Evolutionary conservation across 2,888 invertebrate genomes (phyloP), one percentile per base, ranked within the genome.

Genomic region (Camptogramma bilineatum): DNA sequence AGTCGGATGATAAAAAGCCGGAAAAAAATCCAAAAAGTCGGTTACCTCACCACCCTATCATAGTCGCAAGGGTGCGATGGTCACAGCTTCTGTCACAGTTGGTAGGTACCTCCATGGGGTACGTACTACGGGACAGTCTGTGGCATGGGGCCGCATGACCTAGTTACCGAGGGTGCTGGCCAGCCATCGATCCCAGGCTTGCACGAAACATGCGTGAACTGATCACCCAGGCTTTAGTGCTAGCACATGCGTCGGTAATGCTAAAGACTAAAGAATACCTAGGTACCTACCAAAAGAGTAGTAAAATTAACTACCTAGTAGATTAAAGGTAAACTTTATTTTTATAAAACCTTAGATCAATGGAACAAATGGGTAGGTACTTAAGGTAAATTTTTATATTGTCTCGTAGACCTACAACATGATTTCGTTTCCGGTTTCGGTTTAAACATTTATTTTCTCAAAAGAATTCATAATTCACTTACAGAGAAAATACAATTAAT

Each of bases 141-240:
- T 48, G 66, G 56, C 58, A 64, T 68, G 84, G 89, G 88, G 89
- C 83, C 83, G 77, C 80, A 79, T 92, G 91, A 91, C 91, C 91
- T 84, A 91, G 81, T 91, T 91, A 86, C 78, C 73, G 70, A 86
- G 85, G 88, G 87, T 80, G 80, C 82, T 83, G 74, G 78, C 76
- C 77, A 79, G 71, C 85, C 88, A 91, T 90, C 91, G 91, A 91
- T 91, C 90, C 85, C 79, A 83, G 82, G 74, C 68, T 64, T 28
- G 17, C 59, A 18, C 51, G 39, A 39, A 44, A 19, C 34, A 53
- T 39, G 28, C 46, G 31, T 13, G 16, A 21, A 50, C 34, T 8
- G n/a, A 54, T 39, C 55, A 55, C 47, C 16, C 42, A 10, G n/a
- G 1, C 5, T 16, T 42, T 16, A 16, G 42, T 4, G 7, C 10